Evolutionary conservation across 2,797 vertebrate genomes (phyloP).

Genomic region (Perodicticus potto): DNA sequence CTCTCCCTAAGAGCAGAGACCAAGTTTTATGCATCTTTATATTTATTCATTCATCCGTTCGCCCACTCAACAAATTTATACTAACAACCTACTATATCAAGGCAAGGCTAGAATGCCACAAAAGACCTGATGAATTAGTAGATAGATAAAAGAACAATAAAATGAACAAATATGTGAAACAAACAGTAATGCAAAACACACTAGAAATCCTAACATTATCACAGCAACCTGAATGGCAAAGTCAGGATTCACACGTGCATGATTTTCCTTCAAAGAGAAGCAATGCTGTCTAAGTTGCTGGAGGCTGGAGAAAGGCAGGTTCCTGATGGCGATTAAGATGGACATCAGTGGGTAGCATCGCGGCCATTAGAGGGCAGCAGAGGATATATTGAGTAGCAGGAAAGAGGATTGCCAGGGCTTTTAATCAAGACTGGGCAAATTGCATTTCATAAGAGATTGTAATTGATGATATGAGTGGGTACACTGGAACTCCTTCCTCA

Average conservation of each 20-base stretch:
- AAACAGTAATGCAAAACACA: not conserved
- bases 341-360: slow-evolving; percentile 15
- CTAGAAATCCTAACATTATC: not conserved
- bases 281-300: not conserved
- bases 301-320: not conserved
- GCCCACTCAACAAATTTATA: slow-evolving; percentile 10
- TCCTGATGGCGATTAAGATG: not conserved
- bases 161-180: not conserved
- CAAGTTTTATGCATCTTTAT: slow-evolving; percentile 21
- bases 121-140: slow-evolving; percentile 29
- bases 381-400: slow-evolving; percentile 33
- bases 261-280: not conserved
- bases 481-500: slow-evolving; percentile 64
- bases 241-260: not conserved
- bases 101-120: not conserved
- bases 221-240: not conserved
- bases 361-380: slow-evolving; percentile 85
- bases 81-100: not conserved
- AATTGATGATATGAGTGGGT: slow-evolving; percentile 68
- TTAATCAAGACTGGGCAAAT: slow-evolving; percentile 75
- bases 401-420: slow-evolving; percentile 62
- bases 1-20: not conserved
- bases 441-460: slow-evolving; percentile 70
- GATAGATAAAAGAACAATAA: not conserved
- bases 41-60: not conserved